These are phyloP conservation scores for Lordiphosa clarofinis DNA, from an alignment of 1,140 invertebrate species.

Conservation along the genomic window DNA sequence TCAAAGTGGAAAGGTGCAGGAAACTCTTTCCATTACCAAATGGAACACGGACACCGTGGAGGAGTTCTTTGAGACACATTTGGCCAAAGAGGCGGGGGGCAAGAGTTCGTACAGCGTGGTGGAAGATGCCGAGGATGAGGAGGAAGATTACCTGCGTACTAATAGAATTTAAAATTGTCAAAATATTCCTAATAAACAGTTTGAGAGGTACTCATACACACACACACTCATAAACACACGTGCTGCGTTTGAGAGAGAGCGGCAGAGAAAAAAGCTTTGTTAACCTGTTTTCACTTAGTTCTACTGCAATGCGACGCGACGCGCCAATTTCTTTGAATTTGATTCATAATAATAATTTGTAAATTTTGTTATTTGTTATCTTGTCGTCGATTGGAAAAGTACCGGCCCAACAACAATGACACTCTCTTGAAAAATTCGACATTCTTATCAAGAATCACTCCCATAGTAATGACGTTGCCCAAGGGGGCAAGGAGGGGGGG, in stretches of 20 bases:
- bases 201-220: conserved; percentile 1
- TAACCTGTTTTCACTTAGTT: conserved; percentile 25
- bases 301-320: conserved; percentile 61
- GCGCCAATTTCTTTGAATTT: conserved; percentile 20
- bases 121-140: conserved; percentile 59
- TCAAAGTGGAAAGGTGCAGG: conserved; percentile 88
- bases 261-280: conserved; percentile 32
- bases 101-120: conserved; percentile 70
- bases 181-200: conserved; percentile 8
- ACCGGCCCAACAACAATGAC: conserved; percentile 11
- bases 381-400: conserved; percentile 51
- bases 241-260: conserved; percentile 28
- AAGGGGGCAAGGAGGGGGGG: background rate
- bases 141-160: conserved; percentile 59
- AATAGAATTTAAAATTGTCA: conserved; percentile 54
- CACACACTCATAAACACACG: background rate
- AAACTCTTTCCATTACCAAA: conserved; percentile 95
- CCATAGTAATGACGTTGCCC: conserved; percentile 33
- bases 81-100: conserved; percentile 80
- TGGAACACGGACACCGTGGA: conserved; percentile 98
- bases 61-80: conserved; percentile 94
- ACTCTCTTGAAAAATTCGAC: conserved; percentile 36
- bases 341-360: conserved; percentile 54
- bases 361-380: conserved; percentile 49
- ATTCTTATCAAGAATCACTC: conserved; percentile 23